Conservation (phyloP, 2,888 invertebrate genomes). For the Xylota sylvarum region DNA sequence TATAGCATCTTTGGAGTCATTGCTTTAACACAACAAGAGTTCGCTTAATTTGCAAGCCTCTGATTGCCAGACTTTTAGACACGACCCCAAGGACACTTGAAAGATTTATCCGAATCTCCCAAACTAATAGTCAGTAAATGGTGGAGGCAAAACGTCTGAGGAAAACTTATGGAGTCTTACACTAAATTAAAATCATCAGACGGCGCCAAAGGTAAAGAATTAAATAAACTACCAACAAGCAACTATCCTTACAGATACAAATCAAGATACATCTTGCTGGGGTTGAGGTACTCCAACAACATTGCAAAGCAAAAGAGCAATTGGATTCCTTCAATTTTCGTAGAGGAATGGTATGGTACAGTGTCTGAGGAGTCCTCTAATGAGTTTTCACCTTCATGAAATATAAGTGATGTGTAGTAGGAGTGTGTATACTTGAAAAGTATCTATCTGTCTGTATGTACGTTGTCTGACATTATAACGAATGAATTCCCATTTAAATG, state of each 20-base stretch:
- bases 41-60: background rate
- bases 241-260: slow-evolving; percentile 22
- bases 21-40: background rate
- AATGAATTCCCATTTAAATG: slow-evolving; percentile 71
- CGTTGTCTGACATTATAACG: slow-evolving; percentile 68
- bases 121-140: slow-evolving; percentile 33
- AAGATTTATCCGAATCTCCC: slow-evolving; percentile 53
- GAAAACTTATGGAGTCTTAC: slow-evolving; percentile 15
- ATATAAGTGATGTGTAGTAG: slow-evolving; percentile 59
- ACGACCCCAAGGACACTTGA: slow-evolving; percentile 1
- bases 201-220: slow-evolving; percentile 33
- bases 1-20: background rate
- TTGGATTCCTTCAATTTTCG: slow-evolving; percentile 45
- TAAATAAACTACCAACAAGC: slow-evolving; percentile 53
- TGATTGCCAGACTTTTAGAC: background rate
- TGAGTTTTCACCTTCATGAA: slow-evolving; percentile 71
- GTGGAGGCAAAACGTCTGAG: slow-evolving; percentile 8
- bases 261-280: background rate
- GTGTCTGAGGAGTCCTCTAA: slow-evolving; percentile 41
- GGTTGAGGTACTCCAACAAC: background rate
- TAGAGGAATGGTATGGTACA: background rate
- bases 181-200: slow-evolving; percentile 52
- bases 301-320: slow-evolving; percentile 23
- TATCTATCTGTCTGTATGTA: slow-evolving; percentile 23
- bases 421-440: slow-evolving; percentile 13